Conservation (phyloP, 2,797 vertebrate species). For the Prunella strophiata region DNA sequence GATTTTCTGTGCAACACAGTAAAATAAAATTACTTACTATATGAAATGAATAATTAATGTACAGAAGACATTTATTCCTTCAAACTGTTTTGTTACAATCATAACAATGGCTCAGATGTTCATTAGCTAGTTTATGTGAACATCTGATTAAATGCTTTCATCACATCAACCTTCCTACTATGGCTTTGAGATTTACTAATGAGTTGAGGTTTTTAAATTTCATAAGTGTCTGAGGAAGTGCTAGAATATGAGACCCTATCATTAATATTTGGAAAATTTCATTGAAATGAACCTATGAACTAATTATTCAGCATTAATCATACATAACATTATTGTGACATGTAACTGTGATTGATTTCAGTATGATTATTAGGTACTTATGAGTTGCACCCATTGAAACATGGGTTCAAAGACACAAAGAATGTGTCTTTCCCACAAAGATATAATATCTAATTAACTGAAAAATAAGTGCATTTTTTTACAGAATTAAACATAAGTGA, state of each 20-base stretch:
- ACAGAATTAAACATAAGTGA: neutral
- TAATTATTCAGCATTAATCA: neutral
- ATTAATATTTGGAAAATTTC: neutral
- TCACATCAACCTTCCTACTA: neutral
- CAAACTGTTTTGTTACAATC: neutral
- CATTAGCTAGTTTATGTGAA: neutral
- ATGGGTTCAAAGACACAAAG: too few species aligned
- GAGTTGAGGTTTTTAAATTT: neutral
- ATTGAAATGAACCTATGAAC: neutral
- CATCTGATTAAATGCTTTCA: neutral
- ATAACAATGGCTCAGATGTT: neutral
- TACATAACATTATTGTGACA: neutral
- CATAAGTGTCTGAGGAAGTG: neutral
- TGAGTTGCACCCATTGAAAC: neutral
- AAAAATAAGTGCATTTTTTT: neutral
- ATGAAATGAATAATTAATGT: neutral
- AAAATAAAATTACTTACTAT: neutral
- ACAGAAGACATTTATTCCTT: neutral
- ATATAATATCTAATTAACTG: neutral
- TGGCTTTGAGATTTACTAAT: neutral
- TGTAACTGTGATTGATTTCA: neutral
- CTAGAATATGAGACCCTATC: neutral
- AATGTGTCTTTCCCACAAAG: neutral
- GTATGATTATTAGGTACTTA: neutral
- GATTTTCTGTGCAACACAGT: neutral